Conservation (phyloP, 2,113 vertebrate species). For the Eretmochelys imbricata region DNA sequence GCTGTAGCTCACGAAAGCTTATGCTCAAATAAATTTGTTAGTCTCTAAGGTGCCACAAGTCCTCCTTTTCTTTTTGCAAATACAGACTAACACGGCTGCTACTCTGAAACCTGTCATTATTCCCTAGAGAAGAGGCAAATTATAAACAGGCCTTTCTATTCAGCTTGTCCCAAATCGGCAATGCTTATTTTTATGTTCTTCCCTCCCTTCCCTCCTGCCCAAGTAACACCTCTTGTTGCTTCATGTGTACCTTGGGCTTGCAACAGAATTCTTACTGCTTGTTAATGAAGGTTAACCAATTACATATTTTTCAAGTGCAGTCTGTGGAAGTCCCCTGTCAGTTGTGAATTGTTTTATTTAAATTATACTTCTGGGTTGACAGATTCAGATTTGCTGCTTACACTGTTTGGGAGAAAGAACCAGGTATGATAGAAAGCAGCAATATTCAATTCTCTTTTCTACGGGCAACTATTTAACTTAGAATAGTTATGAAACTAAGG, state of each 20-base stretch:
- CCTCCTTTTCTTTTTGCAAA: too few relatives aligned
- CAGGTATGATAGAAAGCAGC: conserved; percentile 51
- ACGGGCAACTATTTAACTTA: conserved; percentile 44
- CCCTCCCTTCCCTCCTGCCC: conserved; percentile 3
- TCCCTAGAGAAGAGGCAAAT: neutral
- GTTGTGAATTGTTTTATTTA: conserved; percentile 65
- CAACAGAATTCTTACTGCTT: conserved; percentile 54
- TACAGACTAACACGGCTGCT: too few relatives aligned
- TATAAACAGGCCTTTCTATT: neutral
- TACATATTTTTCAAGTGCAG: conserved; percentile 69
- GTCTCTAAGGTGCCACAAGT: too few relatives aligned
- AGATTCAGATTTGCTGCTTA: conserved; percentile 68
- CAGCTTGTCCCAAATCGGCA: conserved; percentile 1
- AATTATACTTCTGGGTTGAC: conserved; percentile 70
- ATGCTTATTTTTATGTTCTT: conserved; percentile 33
- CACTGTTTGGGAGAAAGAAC: conserved; percentile 48
- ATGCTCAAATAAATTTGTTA: too few relatives aligned
- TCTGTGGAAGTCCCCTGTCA: conserved; percentile 72
- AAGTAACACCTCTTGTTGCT: conserved; percentile 12
- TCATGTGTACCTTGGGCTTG: conserved; percentile 27
- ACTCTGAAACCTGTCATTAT: too few relatives aligned
- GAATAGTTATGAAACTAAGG: conserved; percentile 41
- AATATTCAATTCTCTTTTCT: conserved; percentile 11
- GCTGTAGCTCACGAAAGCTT: too few relatives aligned
- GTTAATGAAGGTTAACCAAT: conserved; percentile 65